A percentile compares a stretch with the other conserved stretches of the same genome.
These are phyloP conservation scores for Cherax destructor DNA, from an alignment of 1,140 invertebrate species.

Conservation along the genomic window DNA sequence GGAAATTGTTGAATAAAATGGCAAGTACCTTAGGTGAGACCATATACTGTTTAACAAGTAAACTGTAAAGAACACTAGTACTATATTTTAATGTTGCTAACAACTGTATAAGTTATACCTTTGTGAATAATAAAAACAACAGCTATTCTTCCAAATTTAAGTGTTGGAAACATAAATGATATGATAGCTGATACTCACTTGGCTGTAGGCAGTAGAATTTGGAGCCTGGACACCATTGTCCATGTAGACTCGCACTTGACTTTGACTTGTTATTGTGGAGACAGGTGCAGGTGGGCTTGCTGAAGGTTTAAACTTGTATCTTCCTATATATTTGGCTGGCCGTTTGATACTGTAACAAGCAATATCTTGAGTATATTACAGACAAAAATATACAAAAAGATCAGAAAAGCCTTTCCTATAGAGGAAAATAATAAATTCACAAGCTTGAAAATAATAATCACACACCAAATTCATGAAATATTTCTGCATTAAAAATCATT, in stretches of 20 bases:
- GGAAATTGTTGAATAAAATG: background rate
- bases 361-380: background rate
- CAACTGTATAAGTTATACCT: background rate
- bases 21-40: background rate
- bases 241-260: slow-evolving; percentile 96
- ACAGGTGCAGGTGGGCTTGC: slow-evolving; percentile 74
- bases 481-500: background rate
- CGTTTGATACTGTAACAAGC: slow-evolving; percentile 66
- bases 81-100: background rate
- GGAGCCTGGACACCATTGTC: slow-evolving; percentile 89
- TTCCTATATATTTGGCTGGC: slow-evolving; percentile 63
- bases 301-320: slow-evolving; percentile 48
- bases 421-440: background rate
- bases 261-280: slow-evolving; percentile 77
- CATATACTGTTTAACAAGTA: background rate
- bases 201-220: slow-evolving; percentile 93
- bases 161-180: background rate
- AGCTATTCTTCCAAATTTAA: background rate
- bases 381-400: background rate
- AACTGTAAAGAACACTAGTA: background rate
- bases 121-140: background rate
- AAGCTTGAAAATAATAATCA: background rate
- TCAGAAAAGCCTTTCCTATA: background rate
- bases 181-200: slow-evolving; percentile 80
- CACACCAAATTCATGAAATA: background rate